Evolutionary conservation across 1,140 invertebrate genomes (phyloP).

Genomic region (Mizuhopecten yessoensis): DNA sequence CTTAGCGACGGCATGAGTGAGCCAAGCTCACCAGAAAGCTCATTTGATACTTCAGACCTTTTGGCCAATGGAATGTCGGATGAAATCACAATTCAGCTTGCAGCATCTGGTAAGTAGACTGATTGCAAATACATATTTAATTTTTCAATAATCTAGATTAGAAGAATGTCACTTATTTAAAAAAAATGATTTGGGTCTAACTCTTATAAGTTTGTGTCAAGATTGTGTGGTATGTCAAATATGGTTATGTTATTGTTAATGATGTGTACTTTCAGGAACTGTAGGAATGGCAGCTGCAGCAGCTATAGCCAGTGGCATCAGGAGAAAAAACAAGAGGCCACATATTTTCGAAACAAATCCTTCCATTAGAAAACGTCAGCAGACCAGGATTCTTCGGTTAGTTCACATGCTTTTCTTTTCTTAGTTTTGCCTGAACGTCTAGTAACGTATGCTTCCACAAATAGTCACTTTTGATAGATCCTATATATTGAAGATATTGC

Average conservation of each 20-base stretch:
- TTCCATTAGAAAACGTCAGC: conserved; percentile 96
- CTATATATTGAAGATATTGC: no score
- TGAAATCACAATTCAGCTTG: conserved; percentile 97
- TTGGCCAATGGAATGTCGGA: conserved; percentile 86
- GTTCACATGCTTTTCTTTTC: no score
- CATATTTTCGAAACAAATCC: conserved; percentile 99
- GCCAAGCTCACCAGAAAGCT: conserved; percentile 83
- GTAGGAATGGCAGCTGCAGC: conserved; percentile 98
- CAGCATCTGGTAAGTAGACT: conserved; percentile 89
- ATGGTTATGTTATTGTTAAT: neutral
- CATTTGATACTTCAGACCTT: conserved; percentile 84
- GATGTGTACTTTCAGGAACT: conserved; percentile 87
- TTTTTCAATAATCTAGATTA: no score
- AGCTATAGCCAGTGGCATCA: conserved; percentile 97
- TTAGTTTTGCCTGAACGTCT: no score
- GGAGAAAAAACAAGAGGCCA: conserved; percentile 91
- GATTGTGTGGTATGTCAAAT: no score
- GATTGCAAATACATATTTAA: no score
- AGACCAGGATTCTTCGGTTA: conserved; percentile 95
- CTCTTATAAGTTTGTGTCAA: no score
- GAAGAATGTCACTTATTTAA: no score
- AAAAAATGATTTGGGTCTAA: no score
- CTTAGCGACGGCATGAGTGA: conserved; percentile 79
- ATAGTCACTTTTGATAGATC: no score
- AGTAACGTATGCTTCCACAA: no score